Conservation (phyloP, 2,888 invertebrate genomes). For the Dryobota labecula region DNA sequence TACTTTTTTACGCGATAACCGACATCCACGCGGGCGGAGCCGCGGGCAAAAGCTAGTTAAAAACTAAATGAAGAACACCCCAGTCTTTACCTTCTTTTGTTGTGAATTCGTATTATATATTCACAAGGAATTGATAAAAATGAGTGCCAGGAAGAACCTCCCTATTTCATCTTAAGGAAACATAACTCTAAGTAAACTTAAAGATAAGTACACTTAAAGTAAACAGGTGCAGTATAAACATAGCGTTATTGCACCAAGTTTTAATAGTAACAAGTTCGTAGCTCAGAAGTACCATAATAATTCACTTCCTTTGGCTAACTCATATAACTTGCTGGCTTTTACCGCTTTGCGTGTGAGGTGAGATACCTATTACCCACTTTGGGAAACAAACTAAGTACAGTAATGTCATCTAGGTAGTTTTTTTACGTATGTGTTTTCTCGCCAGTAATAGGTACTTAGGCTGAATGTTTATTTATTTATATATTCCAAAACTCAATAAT, state of each 20-base stretch:
- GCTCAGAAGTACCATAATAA: constrained; percentile 52
- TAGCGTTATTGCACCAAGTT: constrained; percentile 49
- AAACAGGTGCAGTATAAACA: constrained; percentile 52
- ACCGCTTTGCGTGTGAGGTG: constrained; percentile 35
- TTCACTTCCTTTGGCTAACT: constrained; percentile 48
- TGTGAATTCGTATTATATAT: neutral
- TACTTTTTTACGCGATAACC: no score
- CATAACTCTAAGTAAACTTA: constrained; percentile 2
- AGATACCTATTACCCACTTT: constrained; percentile 26
- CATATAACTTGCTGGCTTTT: constrained; percentile 44
- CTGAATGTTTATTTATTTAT: neutral
- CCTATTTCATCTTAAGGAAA: neutral
- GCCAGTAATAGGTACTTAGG: neutral
- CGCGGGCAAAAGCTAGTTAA: no score
- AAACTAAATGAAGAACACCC: neutral
- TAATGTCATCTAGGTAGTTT: neutral
- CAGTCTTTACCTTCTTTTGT: neutral
- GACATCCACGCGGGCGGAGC: no score
- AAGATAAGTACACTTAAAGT: constrained; percentile 40
- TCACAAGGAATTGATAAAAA: neutral
- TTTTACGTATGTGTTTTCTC: neutral
- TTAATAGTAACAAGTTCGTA: constrained; percentile 51
- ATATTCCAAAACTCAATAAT: neutral
- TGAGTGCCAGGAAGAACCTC: neutral
- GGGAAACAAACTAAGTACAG: neutral